Evolutionary conservation across 2,797 vertebrate genomes (phyloP), one percentile per base, ranked within the genome.

Genomic region (Hyperoplus immaculatus): DNA sequence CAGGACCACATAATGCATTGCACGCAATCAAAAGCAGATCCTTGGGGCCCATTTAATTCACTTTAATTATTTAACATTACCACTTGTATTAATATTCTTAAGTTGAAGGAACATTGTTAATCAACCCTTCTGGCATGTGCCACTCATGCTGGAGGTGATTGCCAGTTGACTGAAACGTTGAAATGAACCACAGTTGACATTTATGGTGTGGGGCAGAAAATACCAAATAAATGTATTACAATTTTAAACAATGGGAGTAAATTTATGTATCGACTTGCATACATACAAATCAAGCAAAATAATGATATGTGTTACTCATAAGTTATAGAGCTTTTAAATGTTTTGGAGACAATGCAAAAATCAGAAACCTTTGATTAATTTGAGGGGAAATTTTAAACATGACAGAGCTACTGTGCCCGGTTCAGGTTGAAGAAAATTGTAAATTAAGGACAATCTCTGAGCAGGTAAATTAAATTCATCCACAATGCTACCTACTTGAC

Each of bases 41-140:
- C 90, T 87, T 45, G 57, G 86, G 92, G 84, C 85, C 80, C 84
- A 86, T 94, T 94, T 90, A 91, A 91, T 91, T 88, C 77, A 77
- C 85, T 89, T 93, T 89, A 81, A 90, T 94, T 91, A 93, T 95
- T 29, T 94, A 94, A 93, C 77, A 78, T 88, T 89, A 94, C 84
- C 85, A 84, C 89, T 89, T 80, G 93, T 93, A 93, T 92, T 93
- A 94, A 93, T 89, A 87, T 38, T 74, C 77, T 83, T 88, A 81
- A 88, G 82, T 67, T 68, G 73, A 84, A 66, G 72, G 72, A 90
- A 89, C 2, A 29, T 29, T 60, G 45, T 85, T 86, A 90, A 92
- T 90, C 81, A 75, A 58, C 14, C 13, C 42, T 63, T 64, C 69
- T 77, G 60, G 72, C 81, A 83, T 57, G 56, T 82, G 29, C 41